A percentile compares a stretch with the other conserved stretches of the same genome.
Conservation (phyloP, 2,888 invertebrate genomes). For the Scaptomyza reducta region DNA sequence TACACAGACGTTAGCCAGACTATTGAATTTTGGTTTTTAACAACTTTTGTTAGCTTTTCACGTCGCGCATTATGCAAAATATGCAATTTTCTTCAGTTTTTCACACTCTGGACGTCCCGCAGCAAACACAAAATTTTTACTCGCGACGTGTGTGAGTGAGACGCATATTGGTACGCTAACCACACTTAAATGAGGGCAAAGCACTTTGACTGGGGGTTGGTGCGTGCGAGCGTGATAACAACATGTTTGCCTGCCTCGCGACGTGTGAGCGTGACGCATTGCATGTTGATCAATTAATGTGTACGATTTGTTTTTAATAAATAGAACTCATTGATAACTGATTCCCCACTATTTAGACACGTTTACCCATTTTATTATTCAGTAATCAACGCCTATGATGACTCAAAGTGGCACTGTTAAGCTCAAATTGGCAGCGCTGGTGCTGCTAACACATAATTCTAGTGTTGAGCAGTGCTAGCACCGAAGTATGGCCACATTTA, state of each 20-base stretch:
- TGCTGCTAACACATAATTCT: constrained; percentile 15
- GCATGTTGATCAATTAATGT: neutral
- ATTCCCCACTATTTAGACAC: neutral
- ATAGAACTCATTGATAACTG: neutral
- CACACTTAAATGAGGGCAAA: constrained; percentile 77
- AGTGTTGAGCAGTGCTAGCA: constrained; percentile 11
- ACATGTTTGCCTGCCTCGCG: constrained; percentile 29
- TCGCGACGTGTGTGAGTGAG: constrained; percentile 75
- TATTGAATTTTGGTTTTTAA: constrained; percentile 64
- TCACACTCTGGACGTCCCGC: constrained; percentile 73
- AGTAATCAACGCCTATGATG: neutral
- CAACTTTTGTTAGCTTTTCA: constrained; percentile 78
- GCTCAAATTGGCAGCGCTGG: constrained; percentile 27
- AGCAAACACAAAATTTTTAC: constrained; percentile 75
- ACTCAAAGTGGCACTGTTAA: constrained; percentile 52
- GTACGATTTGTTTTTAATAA: neutral
- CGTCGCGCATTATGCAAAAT: constrained; percentile 81
- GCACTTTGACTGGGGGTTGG: constrained; percentile 58
- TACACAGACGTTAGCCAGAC: constrained; percentile 64
- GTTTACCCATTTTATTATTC: neutral
- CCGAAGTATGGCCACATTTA: constrained; percentile 15
- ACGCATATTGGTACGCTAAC: constrained; percentile 64
- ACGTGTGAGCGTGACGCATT: constrained; percentile 44
- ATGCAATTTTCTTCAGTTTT: constrained; percentile 76
- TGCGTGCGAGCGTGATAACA: constrained; percentile 60